Percentiles rank a stretch among this genome's conserved stretches.
phyloP scores from a whole-genome alignment of 2,113 vertebrate species.

The Apistogramma diplotaenia region DNA sequence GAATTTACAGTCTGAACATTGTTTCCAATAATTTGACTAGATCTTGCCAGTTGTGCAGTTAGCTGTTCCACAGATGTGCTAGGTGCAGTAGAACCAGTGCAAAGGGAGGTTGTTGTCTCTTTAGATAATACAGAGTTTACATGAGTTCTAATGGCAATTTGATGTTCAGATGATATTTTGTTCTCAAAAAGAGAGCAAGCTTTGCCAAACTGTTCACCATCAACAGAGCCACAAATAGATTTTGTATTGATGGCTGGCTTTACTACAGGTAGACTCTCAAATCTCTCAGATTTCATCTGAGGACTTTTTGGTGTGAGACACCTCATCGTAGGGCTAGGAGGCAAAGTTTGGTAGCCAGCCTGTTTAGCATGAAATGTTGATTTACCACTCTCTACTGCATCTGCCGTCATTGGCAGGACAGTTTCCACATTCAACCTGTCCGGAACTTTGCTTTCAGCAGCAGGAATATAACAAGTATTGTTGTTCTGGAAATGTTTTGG shows the following conservation, averaged over 20 bases:
- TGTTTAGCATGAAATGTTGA: not conserved
- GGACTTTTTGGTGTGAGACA: slow-evolving; percentile 28
- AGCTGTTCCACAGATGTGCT: slow-evolving; percentile 7
- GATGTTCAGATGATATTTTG: not conserved
- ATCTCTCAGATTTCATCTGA: slow-evolving; percentile 17
- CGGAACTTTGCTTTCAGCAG: not conserved
- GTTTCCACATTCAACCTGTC: not conserved
- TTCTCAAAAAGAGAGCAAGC: not conserved
- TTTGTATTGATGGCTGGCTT: not conserved
- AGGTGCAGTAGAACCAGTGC: not conserved
- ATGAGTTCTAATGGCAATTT: not conserved
- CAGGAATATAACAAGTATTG: not conserved
- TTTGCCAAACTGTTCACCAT: not conserved
- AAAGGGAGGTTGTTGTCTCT: not conserved
- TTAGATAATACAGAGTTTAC: not conserved
- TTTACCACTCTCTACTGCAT: not conserved
- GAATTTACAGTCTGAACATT: not conserved
- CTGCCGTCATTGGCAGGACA: not conserved
- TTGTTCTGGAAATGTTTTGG: not conserved
- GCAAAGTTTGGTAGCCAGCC: not conserved
- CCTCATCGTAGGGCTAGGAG: slow-evolving; percentile 27
- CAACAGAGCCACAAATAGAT: not conserved
- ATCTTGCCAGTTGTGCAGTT: not conserved
- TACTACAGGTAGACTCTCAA: not conserved
- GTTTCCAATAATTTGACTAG: not conserved